Evolutionary conservation across 2,113 vertebrate species (phyloP).

Genomic region (Alectura lathami): DNA sequence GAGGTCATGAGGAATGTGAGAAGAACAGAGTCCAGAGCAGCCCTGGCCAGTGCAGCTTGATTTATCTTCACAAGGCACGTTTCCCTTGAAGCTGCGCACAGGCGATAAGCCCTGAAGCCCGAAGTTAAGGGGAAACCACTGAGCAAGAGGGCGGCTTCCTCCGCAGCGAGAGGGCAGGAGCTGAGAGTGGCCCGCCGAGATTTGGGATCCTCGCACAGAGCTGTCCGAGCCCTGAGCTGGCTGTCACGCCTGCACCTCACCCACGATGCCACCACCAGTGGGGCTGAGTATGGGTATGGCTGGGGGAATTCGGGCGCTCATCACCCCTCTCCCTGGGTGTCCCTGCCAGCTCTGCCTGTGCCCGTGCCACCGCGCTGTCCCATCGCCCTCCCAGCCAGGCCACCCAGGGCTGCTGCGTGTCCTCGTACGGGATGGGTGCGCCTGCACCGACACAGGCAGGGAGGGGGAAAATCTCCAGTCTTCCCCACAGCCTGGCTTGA

Average conservation of each 20-base stretch:
- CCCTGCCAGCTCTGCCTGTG: neutral
- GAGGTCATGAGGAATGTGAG: conserved; percentile 63
- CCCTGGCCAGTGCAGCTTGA: neutral
- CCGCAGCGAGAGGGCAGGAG: neutral
- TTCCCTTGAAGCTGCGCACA: conserved; percentile 14
- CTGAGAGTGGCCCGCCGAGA: neutral
- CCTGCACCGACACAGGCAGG: fast-evolving
- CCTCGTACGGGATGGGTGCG: neutral
- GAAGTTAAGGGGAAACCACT: conserved; percentile 52
- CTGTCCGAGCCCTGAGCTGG: neutral
- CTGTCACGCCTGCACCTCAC: neutral
- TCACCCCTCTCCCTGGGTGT: neutral
- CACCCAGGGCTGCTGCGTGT: too few relatives aligned
- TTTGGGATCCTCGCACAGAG: fast-evolving
- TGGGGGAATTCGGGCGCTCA: neutral
- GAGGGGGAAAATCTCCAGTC: neutral
- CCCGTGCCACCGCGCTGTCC: neutral
- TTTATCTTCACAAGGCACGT: conserved; percentile 61
- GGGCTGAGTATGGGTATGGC: neutral
- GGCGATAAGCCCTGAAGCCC: conserved; percentile 36
- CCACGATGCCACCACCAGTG: neutral
- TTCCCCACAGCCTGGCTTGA: neutral
- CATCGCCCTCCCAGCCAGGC: neutral
- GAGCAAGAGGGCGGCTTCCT: neutral
- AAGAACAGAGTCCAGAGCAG: conserved; percentile 57